phyloP scores from a whole-genome alignment of 2,888 invertebrate species.

The Drosophila sordidula region DNA sequence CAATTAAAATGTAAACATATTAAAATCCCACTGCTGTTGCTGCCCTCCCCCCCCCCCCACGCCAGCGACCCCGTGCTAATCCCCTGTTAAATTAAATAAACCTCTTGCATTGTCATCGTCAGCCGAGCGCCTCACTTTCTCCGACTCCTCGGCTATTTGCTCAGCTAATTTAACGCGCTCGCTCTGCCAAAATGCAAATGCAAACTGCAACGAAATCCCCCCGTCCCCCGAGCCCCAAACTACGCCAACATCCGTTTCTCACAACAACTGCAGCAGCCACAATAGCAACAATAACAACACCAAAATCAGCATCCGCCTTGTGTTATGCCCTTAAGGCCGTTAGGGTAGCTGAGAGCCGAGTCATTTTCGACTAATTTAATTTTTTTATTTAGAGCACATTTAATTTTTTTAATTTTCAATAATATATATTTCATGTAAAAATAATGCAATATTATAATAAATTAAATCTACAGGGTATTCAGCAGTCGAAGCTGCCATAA shows the following conservation, averaged over 20 bases:
- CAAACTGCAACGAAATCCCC: constrained; percentile 32
- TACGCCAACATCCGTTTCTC: constrained; percentile 49
- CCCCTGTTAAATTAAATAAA: constrained; percentile 69
- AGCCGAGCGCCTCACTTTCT: constrained; percentile 30
- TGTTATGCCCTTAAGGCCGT: constrained; percentile 9
- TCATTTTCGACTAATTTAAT: too few relatives aligned
- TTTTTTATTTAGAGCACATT: too few relatives aligned
- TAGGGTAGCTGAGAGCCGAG: not conserved
- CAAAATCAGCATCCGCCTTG: constrained; percentile 33
- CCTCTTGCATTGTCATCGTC: constrained; percentile 56
- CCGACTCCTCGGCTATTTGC: constrained; percentile 43
- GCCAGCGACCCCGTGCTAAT: constrained; percentile 26
- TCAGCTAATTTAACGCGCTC: constrained; percentile 66
- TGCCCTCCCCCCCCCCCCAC: not conserved
- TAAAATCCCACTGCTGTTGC: constrained; percentile 56
- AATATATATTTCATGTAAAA: too few relatives aligned
- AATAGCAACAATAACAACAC: constrained; percentile 43
- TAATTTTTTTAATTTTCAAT: too few relatives aligned
- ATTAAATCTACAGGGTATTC: too few relatives aligned
- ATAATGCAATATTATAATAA: too few relatives aligned
- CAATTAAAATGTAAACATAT: constrained; percentile 81
- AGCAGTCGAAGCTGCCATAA: too few relatives aligned
- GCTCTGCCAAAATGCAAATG: constrained; percentile 65
- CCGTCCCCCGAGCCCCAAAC: not conserved
- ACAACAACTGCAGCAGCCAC: constrained; percentile 18